A percentile compares a stretch with the other conserved stretches of the same genome.
Evolutionary conservation across 1,140 invertebrate species (phyloP).

Genomic region (Trachymyrmex septentrionalis): DNA sequence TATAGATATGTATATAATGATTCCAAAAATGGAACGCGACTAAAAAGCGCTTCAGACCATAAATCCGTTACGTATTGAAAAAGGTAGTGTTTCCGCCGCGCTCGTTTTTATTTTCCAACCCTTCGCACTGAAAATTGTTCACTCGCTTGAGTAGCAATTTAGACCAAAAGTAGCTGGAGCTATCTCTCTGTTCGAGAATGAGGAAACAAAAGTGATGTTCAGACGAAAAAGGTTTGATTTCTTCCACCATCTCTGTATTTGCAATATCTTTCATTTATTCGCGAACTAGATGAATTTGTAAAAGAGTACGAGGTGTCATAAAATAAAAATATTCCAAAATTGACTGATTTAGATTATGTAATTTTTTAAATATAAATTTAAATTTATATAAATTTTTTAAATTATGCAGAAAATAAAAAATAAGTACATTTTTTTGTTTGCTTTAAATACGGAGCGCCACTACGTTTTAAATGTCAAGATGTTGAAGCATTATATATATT

Average conservation of each 20-base stretch:
- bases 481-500: too few species aligned
- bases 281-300: neutral
- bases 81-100: conserved; percentile 11
- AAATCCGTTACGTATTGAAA: conserved; percentile 36
- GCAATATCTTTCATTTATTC: conserved; percentile 29
- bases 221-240: conserved; percentile 26
- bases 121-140: conserved; percentile 31
- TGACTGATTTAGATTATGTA: neutral
- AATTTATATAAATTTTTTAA: neutral
- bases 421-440: neutral
- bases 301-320: neutral
- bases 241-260: neutral
- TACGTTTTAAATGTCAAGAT: too few species aligned
- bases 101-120: conserved; percentile 50
- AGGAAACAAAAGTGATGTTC: conserved; percentile 44
- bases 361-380: conserved; percentile 6
- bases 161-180: conserved; percentile 31
- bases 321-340: neutral
- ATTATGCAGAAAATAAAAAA: neutral
- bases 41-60: conserved; percentile 31
- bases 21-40: conserved; percentile 21
- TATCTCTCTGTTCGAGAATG: conserved; percentile 9
- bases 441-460: too few species aligned
- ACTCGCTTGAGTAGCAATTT: conserved; percentile 46
- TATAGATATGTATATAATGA: conserved; percentile 33